phyloP scores from a whole-genome alignment of 2,113 vertebrate genomes.

The Greenwoodochromis staneri region DNA sequence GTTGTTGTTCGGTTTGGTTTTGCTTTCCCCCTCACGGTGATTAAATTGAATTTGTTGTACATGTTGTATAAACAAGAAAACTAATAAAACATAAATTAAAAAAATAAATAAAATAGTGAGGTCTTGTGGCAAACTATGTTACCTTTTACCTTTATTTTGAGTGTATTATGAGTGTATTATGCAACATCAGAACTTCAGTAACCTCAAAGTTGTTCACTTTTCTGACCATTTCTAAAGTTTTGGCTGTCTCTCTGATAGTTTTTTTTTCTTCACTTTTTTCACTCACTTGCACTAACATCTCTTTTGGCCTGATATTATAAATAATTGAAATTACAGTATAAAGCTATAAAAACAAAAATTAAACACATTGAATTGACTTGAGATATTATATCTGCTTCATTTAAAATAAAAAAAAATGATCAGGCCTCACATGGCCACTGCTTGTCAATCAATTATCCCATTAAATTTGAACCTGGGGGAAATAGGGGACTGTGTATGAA shows the following conservation, averaged over 20 bases:
- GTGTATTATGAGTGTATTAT: neutral
- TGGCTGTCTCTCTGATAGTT: neutral
- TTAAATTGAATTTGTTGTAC: too few species aligned
- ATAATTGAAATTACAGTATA: neutral
- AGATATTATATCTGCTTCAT: neutral
- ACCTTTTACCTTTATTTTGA: neutral
- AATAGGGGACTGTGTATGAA: neutral
- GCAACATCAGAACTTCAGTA: neutral
- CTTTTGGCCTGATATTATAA: neutral
- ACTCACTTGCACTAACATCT: neutral
- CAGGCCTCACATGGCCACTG: neutral
- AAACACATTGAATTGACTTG: neutral
- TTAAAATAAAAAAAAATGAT: neutral
- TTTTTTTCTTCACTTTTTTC: neutral
- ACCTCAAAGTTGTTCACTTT: neutral
- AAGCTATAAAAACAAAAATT: neutral
- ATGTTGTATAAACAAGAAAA: too few species aligned
- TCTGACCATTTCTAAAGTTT: neutral
- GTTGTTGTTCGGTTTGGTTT: too few species aligned
- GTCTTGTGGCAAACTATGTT: slow-evolving; percentile 1
- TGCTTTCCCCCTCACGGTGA: too few species aligned
- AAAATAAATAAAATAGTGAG: neutral
- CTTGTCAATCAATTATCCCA: neutral
- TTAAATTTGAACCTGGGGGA: neutral
- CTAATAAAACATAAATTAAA: too few species aligned